Evolutionary conservation across 2,113 vertebrate species (phyloP).

Genomic region (Tichodroma muraria): DNA sequence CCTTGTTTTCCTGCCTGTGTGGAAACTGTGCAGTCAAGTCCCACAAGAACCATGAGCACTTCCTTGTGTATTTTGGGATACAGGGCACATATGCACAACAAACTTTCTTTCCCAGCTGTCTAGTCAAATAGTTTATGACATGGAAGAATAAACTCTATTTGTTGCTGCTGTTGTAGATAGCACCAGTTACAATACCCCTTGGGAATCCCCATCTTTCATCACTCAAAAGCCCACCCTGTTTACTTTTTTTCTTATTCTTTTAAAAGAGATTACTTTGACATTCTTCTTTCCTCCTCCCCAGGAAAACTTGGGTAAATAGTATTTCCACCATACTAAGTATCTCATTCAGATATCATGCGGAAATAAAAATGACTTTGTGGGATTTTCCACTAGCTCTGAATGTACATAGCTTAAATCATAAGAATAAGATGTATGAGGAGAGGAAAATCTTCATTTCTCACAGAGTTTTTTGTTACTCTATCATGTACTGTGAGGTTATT

Average conservation of each 20-base stretch:
- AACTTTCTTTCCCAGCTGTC: neutral
- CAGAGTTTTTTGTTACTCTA: neutral
- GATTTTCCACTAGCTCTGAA: neutral
- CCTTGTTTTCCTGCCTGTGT: neutral
- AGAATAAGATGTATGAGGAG: neutral
- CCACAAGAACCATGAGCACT: neutral
- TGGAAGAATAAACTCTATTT: neutral
- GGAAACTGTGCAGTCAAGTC: neutral
- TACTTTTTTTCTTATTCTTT: neutral
- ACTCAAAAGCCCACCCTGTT: neutral
- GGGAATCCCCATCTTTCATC: neutral
- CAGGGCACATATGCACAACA: neutral
- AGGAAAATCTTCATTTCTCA: neutral
- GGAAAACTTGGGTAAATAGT: neutral
- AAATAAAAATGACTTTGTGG: neutral
- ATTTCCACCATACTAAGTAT: neutral
- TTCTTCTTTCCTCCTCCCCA: neutral
- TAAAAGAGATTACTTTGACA: neutral
- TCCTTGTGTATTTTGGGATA: neutral
- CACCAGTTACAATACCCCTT: neutral
- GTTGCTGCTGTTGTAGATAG: neutral
- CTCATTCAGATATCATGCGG: neutral
- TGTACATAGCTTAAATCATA: neutral
- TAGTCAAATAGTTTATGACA: neutral
- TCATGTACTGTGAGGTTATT: accelerated